A percentile compares a stretch with the other conserved stretches of the same genome.
Conservation (phyloP, 2,888 invertebrate genomes). For the Zonitis immaculata region DNA sequence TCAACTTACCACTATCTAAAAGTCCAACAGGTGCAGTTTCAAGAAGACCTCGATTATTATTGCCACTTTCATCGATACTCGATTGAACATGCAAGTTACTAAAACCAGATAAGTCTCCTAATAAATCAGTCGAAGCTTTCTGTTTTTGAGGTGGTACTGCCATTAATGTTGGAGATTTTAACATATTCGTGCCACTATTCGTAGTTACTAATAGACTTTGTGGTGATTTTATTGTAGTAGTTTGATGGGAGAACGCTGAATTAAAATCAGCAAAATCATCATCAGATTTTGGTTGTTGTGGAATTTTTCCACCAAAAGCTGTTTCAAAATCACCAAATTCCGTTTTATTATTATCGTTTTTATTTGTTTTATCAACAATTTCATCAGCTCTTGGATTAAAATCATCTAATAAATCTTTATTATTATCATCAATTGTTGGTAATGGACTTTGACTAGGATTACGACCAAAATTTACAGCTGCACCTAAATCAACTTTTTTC, state of each 20-base stretch:
- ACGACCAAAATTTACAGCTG: conserved; percentile 67
- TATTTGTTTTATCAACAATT: conserved; percentile 8
- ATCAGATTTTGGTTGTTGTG: conserved; percentile 28
- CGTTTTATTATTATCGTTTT: conserved; percentile 22
- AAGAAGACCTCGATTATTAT: conserved; percentile 20
- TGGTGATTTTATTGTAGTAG: conserved; percentile 1
- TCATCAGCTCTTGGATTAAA: conserved; percentile 57
- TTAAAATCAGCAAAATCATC: conserved; percentile 81
- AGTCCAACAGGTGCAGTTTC: conserved; percentile 8
- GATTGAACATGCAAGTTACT: conserved; percentile 33
- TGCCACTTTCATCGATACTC: conserved; percentile 9
- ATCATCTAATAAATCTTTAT: conserved; percentile 54
- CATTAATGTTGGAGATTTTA: not conserved
- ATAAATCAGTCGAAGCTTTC: conserved; percentile 32
- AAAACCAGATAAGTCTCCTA: conserved; percentile 41
- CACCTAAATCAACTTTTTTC: conserved; percentile 61
- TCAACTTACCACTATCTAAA: conserved; percentile 21
- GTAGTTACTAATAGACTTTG: not conserved
- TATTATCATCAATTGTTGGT: conserved; percentile 37
- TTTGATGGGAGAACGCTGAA: conserved; percentile 56
- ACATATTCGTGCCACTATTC: not conserved
- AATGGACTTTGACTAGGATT: conserved; percentile 41
- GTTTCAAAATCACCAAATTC: conserved; percentile 78
- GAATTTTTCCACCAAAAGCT: conserved; percentile 54
- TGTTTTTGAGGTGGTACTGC: conserved; percentile 9